Evolutionary conservation across 2,888 invertebrate genomes (phyloP), one percentile per base, ranked within the genome.

Genomic region (Pheosia tremula): DNA sequence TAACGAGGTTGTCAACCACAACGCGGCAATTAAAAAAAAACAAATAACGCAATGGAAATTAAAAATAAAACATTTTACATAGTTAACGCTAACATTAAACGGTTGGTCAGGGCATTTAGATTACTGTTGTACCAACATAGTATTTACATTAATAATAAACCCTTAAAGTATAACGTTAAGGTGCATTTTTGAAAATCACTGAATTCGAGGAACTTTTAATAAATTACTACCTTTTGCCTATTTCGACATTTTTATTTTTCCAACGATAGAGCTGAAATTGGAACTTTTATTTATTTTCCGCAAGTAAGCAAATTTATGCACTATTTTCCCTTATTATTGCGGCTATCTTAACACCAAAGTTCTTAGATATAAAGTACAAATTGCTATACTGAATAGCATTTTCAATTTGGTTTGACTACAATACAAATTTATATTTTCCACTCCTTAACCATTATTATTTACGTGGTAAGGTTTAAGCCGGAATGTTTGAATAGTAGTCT

Each of bases 61-160:
- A 68, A 24, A 24, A 24, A 72, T 75, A 72, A 72, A 62, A 43
- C 61, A 60, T 75, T 72, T 77, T 64, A 68, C 70, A 68, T 75
- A 72, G 70, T 77, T 69, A 67, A 71, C 69, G 74, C 68, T 72
- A 66, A 70, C 72, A 74, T 67, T 74, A 72, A 76, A 70, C 71
- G 63, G 69, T 64, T 64, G 66, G 67, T 60, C 64, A 61, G 60
- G 71, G 68, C 72, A 72, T 78, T 79, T 72, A 75, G 69, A 74
- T 78, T 67, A 74, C 66, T 65, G 64, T 65, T 65, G 61, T 54
- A 72, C 69, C 57, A 72, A 57, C 37, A 41, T 60, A 57, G 3
- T 0, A n/a, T 4, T 55, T 57, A 53, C 63, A 0, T 3, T 54
- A 13, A 56, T 53, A 37, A 53, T 10, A 37, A 37, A 0, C 37